Base-by-base conservation (phyloP, 2,797 vertebrate genomes). In the Spheniscus humboldti region DNA sequence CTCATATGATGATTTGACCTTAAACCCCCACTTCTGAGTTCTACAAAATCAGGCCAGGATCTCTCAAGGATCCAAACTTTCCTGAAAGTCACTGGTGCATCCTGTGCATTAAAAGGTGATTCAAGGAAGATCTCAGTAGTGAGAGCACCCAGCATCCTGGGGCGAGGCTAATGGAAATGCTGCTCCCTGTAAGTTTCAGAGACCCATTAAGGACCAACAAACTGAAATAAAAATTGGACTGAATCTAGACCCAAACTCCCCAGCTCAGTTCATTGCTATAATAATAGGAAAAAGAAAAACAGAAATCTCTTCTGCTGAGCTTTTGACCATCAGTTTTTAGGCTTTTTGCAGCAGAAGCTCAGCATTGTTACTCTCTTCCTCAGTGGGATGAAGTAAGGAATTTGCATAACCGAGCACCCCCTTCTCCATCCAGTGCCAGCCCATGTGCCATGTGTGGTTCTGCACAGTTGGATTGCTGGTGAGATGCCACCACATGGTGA, bases 401-500 rank as follows among this genome's bases (percentile, higher is more conserved):
- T 33, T 56, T 22, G 15, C 13, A 6, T 35, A 52, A n/a, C 22
- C 0, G 9, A 80, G 53, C 69, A 37, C 19, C 41, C 63, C 13
- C 20, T 43, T 22, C 25, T 74, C 57, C 33, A 13, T 13, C 20
- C 52, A 2, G 17, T 16, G 20, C 52, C 35, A 16, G 47, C 59
- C 39, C 20, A 0, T 16, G 79, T 30, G 43, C 45, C 7, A 0
- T 5, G 4, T 30, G 59, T 16, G 47, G 31, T 8, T n/a, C 47
- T 25, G 45, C 69, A 15, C 53, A 14, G 59, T 53, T 39, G 48
- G 22, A 3, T 37, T 37, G 39, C 84, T 43, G 53, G 27, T 17
- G 55, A 59, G 59, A 5, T 81, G 81, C 67, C 1, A 1, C 45
- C 50, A 6, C 52, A 8, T 18, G 33, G 25, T 1, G 53, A 72